Base-by-base conservation (phyloP, 1,140 invertebrate genomes). In the Drosophila arawakana region DNA sequence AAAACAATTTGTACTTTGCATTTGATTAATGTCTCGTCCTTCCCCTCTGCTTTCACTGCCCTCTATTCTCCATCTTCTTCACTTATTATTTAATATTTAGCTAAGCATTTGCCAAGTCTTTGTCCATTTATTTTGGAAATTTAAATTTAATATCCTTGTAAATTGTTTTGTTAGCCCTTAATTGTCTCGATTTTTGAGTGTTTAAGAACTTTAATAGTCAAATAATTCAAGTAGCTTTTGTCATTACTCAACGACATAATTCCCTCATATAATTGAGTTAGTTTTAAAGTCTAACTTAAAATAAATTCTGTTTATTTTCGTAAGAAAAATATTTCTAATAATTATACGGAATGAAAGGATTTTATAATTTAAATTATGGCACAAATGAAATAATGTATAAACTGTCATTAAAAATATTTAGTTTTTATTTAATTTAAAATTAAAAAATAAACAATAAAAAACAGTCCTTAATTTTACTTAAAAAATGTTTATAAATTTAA, bases 81-180 rank as follows among this genome's bases (percentile, higher is more conserved):
- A 13, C 59, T 43, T 63, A 70, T 43, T 70, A 52, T 49, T 63
- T 50, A 41, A 60, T 70, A 61, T 58, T 69, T 69, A 25, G 10
- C 62, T 55, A 46, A 65, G 41, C 35, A 34, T 21, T 54, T 43
- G 21, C 25, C 18, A 7, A 6, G 6, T 34, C 11, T 18, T 13
- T 11, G 15, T 30, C 15, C 15, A 34, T 30, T 47, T 37, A 35
- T 55, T 35, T 15, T 30, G 15, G 8, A 9, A 30, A 34, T n/a
- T 15, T 35, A 10, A 34, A 55, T 55, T 55, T 52, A 52, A 52
- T 52, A 34, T 34, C 21, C 49, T 46, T 1, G 44, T n/a, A 46
- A 46, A 46, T 39, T 39, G 37, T 39, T 39, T 8, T 39, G 0
- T 39, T 30, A 7, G 37, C 10, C 8, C 10, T 3, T 39, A 39